Conservation (phyloP, 2,797 vertebrate species). For the Myotis planiceps region DNA sequence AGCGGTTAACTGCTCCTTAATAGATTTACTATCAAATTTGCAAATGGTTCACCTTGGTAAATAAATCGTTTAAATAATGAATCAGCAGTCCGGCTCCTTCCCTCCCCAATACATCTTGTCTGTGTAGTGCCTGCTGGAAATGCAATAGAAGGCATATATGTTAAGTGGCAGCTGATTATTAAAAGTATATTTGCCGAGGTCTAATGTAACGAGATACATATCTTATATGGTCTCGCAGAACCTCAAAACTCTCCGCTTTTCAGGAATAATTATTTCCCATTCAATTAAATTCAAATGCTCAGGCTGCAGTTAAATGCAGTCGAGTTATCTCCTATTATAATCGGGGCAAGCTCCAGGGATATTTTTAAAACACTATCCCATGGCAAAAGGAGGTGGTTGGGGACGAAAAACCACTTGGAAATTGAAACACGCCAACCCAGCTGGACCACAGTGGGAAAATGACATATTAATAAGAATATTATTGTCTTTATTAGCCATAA, state of each 20-base stretch:
- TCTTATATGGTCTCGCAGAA: conserved; percentile 75
- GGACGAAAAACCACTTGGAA: conserved; percentile 23
- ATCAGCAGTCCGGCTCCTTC: conserved; percentile 69
- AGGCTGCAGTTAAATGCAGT: conserved; percentile 74
- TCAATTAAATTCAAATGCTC: conserved; percentile 81
- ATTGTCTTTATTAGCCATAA: neutral
- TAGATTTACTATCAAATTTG: conserved; percentile 85
- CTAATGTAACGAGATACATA: conserved; percentile 81
- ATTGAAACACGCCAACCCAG: neutral
- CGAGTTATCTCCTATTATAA: conserved; percentile 74
- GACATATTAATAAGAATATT: neutral
- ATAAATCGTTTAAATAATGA: conserved; percentile 88
- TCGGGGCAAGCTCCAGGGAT: conserved; percentile 63
- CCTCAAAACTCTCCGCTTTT: conserved; percentile 63
- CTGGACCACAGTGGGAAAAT: neutral
- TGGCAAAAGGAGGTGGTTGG: conserved; percentile 27
- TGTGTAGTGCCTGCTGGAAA: conserved; percentile 46
- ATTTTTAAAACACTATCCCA: conserved; percentile 17
- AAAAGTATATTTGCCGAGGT: conserved; percentile 82
- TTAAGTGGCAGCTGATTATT: conserved; percentile 82
- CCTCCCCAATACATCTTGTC: conserved; percentile 41
- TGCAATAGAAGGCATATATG: conserved; percentile 62
- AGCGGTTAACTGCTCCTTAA: conserved; percentile 83
- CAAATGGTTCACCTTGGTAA: conserved; percentile 83
- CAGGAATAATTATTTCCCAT: conserved; percentile 79